Conservation (phyloP, 2,113 vertebrate species). For the Typhlomys cinereus region DNA sequence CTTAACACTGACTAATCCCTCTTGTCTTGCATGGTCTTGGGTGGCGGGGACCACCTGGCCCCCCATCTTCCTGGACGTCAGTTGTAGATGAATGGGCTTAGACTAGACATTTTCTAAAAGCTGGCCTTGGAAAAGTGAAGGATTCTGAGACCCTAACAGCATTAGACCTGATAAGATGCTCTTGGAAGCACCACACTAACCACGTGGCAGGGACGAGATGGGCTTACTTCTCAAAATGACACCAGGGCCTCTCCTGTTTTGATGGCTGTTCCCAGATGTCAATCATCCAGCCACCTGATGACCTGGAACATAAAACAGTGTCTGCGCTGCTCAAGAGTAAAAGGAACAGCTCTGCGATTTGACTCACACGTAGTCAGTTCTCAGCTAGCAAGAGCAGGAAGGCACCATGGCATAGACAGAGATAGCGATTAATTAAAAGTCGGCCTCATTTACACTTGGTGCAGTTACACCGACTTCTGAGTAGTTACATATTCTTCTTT, state of each 20-base stretch:
- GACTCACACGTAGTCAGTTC: neutral
- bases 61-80: constrained; percentile 29
- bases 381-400: neutral
- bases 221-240: neutral
- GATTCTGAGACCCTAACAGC: neutral
- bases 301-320: neutral
- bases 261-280: too few species aligned
- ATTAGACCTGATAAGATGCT: constrained; percentile 4
- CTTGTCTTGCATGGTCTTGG: constrained; percentile 18
- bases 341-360: neutral
- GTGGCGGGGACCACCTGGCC: neutral
- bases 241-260: neutral
- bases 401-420: neutral
- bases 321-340: neutral
- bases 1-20: neutral
- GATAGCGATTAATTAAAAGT: neutral
- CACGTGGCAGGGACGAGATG: neutral
- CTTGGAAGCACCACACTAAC: neutral
- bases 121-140: neutral
- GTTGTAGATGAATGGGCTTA: neutral
- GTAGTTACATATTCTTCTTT: neutral
- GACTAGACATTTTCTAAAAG: neutral
- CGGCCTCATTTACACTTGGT: neutral
- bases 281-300: neutral
- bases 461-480: neutral